phyloP scores from a whole-genome alignment of 1,140 invertebrate genomes.

The Homalodisca vitripennis region DNA sequence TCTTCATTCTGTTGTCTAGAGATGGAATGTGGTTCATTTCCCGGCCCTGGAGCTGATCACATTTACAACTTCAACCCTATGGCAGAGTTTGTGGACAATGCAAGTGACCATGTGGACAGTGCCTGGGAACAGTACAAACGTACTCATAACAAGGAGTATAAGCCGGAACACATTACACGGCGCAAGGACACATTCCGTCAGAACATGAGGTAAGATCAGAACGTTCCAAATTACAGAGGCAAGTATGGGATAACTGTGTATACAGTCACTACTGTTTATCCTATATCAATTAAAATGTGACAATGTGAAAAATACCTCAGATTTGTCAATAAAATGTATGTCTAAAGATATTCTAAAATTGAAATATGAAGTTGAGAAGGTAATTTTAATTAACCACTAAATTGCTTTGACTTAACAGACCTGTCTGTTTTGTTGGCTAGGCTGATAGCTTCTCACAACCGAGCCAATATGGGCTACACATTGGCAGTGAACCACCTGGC shows the following conservation, averaged over 20 bases:
- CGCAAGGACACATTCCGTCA: constrained; percentile 84
- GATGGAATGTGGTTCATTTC: constrained; percentile 75
- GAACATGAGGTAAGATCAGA: constrained; percentile 72
- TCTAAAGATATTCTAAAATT: no score
- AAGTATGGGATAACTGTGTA: no score
- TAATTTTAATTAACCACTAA: no score
- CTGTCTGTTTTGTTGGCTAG: constrained; percentile 50
- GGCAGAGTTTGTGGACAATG: constrained; percentile 79
- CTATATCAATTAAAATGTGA: no score
- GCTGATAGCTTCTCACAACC: constrained; percentile 83
- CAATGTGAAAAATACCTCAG: no score
- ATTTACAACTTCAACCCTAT: constrained; percentile 90
- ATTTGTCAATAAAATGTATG: no score
- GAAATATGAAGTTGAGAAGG: no score
- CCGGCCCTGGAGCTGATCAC: constrained; percentile 78
- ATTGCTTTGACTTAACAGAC: no score
- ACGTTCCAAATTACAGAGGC: no score
- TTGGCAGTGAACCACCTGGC: constrained; percentile 87
- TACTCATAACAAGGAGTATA: constrained; percentile 42
- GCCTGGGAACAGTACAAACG: constrained; percentile 73
- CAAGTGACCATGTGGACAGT: constrained; percentile 69
- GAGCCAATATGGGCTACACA: constrained; percentile 69
- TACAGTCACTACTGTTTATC: no score
- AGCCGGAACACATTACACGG: constrained; percentile 60
- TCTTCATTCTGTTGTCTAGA: constrained; percentile 54